These are phyloP conservation scores for Spatulosminthurus flaviceps DNA, from an alignment of 2,888 invertebrate species.

Conservation along the genomic window DNA sequence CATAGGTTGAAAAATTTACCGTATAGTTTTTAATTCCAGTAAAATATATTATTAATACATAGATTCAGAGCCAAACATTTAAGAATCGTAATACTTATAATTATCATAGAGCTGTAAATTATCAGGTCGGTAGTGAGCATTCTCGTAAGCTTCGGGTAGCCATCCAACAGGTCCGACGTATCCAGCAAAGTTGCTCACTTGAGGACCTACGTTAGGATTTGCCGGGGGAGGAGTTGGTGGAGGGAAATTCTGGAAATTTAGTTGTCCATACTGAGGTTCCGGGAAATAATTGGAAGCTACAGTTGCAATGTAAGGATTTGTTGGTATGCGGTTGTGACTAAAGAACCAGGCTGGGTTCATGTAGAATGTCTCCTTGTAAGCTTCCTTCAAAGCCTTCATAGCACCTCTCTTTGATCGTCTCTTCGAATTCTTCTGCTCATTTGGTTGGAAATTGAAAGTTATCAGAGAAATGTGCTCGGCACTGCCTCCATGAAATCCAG, in stretches of 20 bases:
- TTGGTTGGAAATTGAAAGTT: too few species aligned
- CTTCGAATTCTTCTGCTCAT: background rate
- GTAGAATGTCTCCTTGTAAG: slow-evolving; percentile 40
- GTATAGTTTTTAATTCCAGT: too few species aligned
- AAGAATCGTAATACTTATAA: background rate
- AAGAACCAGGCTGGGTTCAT: slow-evolving; percentile 41
- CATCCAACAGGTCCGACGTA: slow-evolving; percentile 39
- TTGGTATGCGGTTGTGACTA: background rate
- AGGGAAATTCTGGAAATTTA: slow-evolving; percentile 21
- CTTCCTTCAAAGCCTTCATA: slow-evolving; percentile 13
- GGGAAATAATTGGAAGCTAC: slow-evolving; percentile 20
- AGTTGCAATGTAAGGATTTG: background rate
- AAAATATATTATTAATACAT: too few species aligned
- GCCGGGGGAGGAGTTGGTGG: slow-evolving; percentile 26
- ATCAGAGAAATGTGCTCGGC: too few species aligned
- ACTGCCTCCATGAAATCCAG: too few species aligned
- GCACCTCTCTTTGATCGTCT: background rate
- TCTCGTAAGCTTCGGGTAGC: background rate
- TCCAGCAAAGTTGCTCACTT: slow-evolving; percentile 44
- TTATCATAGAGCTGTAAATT: background rate
- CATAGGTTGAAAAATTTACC: too few species aligned
- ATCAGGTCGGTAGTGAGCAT: background rate
- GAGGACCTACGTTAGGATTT: slow-evolving; percentile 23
- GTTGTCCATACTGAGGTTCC: slow-evolving; percentile 29
- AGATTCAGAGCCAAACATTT: background rate